Base-by-base conservation (phyloP, 2,797 vertebrate genomes). In the Helostoma temminkii region DNA sequence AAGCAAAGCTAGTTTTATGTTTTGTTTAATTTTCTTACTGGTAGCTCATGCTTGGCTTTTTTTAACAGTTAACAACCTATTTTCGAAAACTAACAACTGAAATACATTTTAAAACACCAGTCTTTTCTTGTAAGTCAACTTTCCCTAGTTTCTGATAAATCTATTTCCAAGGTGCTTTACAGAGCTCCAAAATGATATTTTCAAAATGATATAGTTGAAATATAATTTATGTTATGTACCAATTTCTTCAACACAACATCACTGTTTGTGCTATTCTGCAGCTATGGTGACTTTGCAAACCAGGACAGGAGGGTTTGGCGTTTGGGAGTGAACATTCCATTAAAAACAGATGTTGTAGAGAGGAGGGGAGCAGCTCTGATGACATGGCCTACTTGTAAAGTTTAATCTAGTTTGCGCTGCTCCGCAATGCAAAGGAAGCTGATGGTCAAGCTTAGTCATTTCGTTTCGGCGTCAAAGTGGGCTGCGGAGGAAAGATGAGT, bases 261-360 rank as follows among this genome's bases (percentile, higher is more conserved):
- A n/a, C 6, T n/a, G 3, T 41, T 42, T 37, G 3, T 11, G 5
- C 5, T 11, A 30, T 8, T 11, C 12, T 37, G 34, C 32, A 32
- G 34, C 34, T 37, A 14, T 37, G 34, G 32, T 1, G 2, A 11
- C 9, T 4, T 30, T 30, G n/a, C n/a, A n/a, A n/a, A n/a, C n/a
- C n/a, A n/a, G n/a, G n/a, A n/a, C n/a, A n/a, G n/a, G n/a, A n/a
- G 4, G 2, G 9, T 14, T 1, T 37, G 5, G 24, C 2, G 46
- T 28, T 46, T 21, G 48, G 56, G 71, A 76, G 68, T 48, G 79
- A 15, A 6, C 1, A 6, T n/a, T 42, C 2, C 68, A 91, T 89
- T 25, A 57, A 52, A 88, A 71, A 19, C 88, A 91, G 86, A 86
- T 86, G 85, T 75, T 50, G 1, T 14, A 25, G 26, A 55, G 15